phyloP scores from a whole-genome alignment of 2,113 vertebrate genomes.

The Zootoca vivipara region DNA sequence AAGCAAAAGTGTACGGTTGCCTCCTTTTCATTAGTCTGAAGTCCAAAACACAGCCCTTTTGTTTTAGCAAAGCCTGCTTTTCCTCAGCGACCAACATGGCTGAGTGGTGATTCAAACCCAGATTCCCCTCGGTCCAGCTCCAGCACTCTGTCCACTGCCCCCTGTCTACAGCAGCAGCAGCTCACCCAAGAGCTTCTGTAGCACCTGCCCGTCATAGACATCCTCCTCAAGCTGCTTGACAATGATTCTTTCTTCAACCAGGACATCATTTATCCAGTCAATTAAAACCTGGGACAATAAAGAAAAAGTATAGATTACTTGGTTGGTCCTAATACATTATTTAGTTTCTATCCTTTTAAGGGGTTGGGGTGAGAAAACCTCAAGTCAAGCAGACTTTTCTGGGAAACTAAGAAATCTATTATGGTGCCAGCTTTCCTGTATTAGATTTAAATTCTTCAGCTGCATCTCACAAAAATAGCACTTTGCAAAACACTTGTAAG shows the following conservation, averaged over 20 bases:
- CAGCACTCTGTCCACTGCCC: neutral
- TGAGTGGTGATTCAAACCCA: neutral
- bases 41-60: neutral
- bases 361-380: too few species aligned
- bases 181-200: conserved; percentile 97
- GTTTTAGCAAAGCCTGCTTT: neutral
- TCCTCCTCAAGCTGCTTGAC: conserved; percentile 97
- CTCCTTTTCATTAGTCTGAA: too few species aligned
- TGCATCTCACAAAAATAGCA: neutral
- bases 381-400: neutral
- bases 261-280: conserved; percentile 94
- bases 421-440: neutral
- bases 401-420: neutral
- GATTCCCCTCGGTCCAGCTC: neutral
- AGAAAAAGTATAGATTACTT: neutral
- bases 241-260: conserved; percentile 96
- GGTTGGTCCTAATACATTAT: neutral
- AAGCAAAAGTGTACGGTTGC: too few species aligned
- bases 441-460: neutral
- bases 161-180: neutral
- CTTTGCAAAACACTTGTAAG: too few species aligned
- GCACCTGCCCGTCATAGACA: conserved; percentile 95
- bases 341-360: too few species aligned
- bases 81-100: neutral
- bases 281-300: conserved; percentile 83